phyloP scores from a whole-genome alignment of 2,888 invertebrate species.

The Machimus atricapillus region DNA sequence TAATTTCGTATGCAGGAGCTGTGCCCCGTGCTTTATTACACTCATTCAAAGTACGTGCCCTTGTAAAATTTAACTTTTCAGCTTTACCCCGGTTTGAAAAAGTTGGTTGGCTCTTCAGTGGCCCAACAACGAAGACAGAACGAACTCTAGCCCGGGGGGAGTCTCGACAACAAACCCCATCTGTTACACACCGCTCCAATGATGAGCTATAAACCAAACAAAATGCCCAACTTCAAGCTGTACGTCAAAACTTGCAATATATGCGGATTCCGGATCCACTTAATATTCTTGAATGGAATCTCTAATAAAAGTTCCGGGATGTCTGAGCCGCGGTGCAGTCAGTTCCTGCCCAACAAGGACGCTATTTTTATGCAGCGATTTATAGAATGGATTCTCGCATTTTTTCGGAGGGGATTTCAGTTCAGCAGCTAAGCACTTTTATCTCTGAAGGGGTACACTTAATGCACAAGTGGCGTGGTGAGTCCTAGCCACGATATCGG shows the following conservation, averaged over 20 bases:
- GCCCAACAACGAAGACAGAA: background rate
- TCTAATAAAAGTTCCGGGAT: constrained; percentile 16
- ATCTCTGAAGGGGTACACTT: background rate
- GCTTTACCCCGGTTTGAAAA: background rate
- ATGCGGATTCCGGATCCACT: constrained; percentile 13
- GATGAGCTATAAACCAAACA: constrained; percentile 28
- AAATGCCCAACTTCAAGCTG: constrained; percentile 7
- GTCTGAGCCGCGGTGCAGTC: background rate
- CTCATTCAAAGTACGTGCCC: constrained; percentile 24
- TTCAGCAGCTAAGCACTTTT: background rate
- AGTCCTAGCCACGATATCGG: background rate
- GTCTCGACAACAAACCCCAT: constrained; percentile 1
- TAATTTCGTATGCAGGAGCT: constrained; percentile 33
- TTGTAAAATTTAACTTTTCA: constrained; percentile 33
- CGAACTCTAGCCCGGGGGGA: background rate
- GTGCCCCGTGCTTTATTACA: constrained; percentile 29
- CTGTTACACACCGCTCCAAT: constrained; percentile 13
- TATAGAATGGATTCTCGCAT: background rate
- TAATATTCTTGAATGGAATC: constrained; percentile 14
- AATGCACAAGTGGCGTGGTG: background rate
- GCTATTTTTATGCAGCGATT: constrained; percentile 13
- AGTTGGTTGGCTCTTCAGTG: background rate
- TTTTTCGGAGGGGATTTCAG: background rate
- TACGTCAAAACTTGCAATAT: constrained; percentile 25
- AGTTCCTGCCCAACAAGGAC: background rate